phyloP scores from a whole-genome alignment of 2,113 vertebrate genomes.

The Hemichromis elongatus region DNA sequence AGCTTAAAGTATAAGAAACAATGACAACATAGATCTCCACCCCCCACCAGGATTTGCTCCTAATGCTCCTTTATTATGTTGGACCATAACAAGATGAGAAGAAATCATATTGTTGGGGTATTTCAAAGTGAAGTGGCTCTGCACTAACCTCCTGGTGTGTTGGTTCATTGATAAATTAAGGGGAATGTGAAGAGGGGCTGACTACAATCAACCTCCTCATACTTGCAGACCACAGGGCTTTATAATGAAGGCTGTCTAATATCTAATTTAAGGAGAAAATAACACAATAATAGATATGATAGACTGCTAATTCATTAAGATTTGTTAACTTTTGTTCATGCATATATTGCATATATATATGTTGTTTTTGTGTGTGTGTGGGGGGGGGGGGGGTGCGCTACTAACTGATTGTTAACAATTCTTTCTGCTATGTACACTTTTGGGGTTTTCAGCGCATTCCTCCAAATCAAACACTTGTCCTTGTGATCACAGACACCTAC shows the following conservation, averaged over 20 bases:
- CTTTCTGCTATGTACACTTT: constrained; percentile 9
- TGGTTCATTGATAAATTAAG: background rate
- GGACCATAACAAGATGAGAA: background rate
- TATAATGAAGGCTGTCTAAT: background rate
- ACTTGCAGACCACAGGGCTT: background rate
- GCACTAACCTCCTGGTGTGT: background rate
- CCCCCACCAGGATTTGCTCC: background rate
- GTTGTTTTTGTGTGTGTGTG: background rate
- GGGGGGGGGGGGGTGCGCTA: background rate
- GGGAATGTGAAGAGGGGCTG: background rate
- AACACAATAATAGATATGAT: background rate
- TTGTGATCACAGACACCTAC: constrained; percentile 15
- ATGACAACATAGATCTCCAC: background rate
- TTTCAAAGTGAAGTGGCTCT: background rate
- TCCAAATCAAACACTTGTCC: background rate
- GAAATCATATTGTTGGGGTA: background rate
- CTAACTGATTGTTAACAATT: background rate
- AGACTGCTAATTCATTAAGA: background rate
- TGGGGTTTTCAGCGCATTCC: constrained; percentile 24
- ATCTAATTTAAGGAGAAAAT: background rate
- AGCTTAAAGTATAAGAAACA: background rate
- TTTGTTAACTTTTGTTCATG: background rate
- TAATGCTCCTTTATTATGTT: background rate
- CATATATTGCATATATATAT: background rate
- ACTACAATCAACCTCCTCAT: background rate